Evolutionary conservation across 2,888 invertebrate species (phyloP), one percentile per base, ranked within the genome.

Genomic region (Rotaria socialis): DNA sequence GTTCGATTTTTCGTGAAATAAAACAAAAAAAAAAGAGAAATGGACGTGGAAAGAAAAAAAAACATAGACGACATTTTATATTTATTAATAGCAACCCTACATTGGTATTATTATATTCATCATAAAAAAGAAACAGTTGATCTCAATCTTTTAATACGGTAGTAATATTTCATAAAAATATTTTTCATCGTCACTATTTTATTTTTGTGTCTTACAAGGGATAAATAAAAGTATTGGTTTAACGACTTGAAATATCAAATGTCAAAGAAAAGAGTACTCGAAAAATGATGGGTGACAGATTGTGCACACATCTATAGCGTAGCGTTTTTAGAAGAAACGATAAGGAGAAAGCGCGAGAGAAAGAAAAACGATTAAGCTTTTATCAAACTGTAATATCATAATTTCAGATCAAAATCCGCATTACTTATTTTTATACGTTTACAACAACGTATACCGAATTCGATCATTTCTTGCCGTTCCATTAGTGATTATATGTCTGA

Each of bases 351-450:
- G 4, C 35, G 67, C 35, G 35, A 67, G 19, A 41, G 67, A 67
- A 19, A 41, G 27, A 67, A 41, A 67, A 67, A 11, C 67, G 35
- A 67, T 67, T 67, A 67, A 67, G 67, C 67, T 35, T 67, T 67
- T 67, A 35, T 16, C 35, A 67, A 67, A 67, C 41, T 67, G 35
- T 67, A 67, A 67, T 67, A 35, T 67, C 67, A 67, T 67, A 35
- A 67, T 67, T 67, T 67, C 67, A 67, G 67, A 67, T 67, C 7
- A 14, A 35, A 67, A 67, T 19, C 35, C 0, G 35, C 16, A 67
- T 67, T n/a, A 35, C 35, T 10, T 67, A 67, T 35, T 67, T 67
- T 67, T 67, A 67, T 67, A 67, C 67, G 35, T 35, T 67, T 67
- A n/a, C 67, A 67, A 67, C 35, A 35, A 16, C 35, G 19, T 8